Evolutionary conservation across 1,140 invertebrate genomes (phyloP), one percentile per base, ranked within the genome.

Genomic region (Drosophila sechellia): DNA sequence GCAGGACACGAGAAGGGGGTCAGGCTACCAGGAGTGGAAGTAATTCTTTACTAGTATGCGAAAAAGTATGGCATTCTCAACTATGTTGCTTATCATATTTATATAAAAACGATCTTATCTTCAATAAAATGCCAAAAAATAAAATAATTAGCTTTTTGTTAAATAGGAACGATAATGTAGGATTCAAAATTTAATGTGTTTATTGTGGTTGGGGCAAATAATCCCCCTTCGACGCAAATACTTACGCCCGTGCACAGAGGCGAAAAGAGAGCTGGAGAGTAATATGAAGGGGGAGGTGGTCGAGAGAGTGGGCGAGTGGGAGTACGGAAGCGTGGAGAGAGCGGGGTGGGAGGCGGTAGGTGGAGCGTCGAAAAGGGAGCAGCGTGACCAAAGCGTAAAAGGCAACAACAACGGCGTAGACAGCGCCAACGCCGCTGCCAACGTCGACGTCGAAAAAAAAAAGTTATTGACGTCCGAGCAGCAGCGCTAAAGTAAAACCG

Each of bases 381-480:
- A 57, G 54, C 54, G 42, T 56, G 65, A 35, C 55, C 57, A 42
- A 39, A 43, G 37, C 15, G 25, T 6, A 42, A 50, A 55, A 40
- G 45, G 12, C 22, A 57, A 43, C 40, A 57, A 57, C 46, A 73
- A 61, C 39, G 56, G 53, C 59, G 54, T 22, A 22, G 12, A 22
- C 54, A 5, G 13, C 13, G 37, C 35, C 35, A 37, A 37, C 3
- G 39, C 39, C 77, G 59, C 43, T 54, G 81, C 58, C 59, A 43
- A 57, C 79, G 69, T 69, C 45, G 20, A 55, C 79, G 50, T 50
- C 37, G 39, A 39, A 42, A 25, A 40, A 17, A 22, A 15, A 12
- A 12, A 27, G 12, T 55, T 42, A 71, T 57, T 71, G 68, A 57
- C 72, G 73, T 59, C 73, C 74, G 63, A 76, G 73, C 60, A 54